Conservation (phyloP, 2,797 vertebrate species). For the Bufotes viridis region DNA sequence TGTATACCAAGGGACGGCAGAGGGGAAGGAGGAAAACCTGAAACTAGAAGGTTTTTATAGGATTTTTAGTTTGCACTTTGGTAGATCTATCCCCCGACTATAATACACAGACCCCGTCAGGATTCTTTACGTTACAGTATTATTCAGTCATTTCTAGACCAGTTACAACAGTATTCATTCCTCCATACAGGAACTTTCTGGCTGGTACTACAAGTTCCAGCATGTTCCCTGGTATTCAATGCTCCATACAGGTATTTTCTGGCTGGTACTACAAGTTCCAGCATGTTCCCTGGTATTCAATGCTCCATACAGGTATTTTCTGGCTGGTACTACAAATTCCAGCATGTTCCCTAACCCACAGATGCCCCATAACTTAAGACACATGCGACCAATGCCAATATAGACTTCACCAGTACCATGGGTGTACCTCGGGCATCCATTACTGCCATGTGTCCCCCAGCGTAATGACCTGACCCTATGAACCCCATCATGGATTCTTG, state of each 20-base stretch:
- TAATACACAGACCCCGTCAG: not conserved
- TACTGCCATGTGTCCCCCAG: not conserved
- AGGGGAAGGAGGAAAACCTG: not conserved
- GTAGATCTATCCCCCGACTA: not conserved
- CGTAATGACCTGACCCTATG: not conserved
- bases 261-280: not conserved
- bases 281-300: not conserved
- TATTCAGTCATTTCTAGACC: not conserved
- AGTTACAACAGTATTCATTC: not conserved
- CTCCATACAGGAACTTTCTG: not conserved
- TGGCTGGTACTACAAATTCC: not conserved
- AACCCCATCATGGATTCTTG: not conserved
- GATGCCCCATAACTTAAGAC: not conserved
- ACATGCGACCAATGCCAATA: not conserved
- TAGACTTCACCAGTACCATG: not conserved
- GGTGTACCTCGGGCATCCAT: not conserved
- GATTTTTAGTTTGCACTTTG: not conserved
- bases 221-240: not conserved
- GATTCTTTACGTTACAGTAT: constrained; percentile 6
- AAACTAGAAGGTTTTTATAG: not conserved
- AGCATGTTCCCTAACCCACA: not conserved
- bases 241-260: no score
- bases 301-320: no score
- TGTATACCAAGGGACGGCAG: no score
- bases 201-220: not conserved